Evolutionary conservation across 2,797 vertebrate genomes (phyloP).

Genomic region (Fratercula arctica): DNA sequence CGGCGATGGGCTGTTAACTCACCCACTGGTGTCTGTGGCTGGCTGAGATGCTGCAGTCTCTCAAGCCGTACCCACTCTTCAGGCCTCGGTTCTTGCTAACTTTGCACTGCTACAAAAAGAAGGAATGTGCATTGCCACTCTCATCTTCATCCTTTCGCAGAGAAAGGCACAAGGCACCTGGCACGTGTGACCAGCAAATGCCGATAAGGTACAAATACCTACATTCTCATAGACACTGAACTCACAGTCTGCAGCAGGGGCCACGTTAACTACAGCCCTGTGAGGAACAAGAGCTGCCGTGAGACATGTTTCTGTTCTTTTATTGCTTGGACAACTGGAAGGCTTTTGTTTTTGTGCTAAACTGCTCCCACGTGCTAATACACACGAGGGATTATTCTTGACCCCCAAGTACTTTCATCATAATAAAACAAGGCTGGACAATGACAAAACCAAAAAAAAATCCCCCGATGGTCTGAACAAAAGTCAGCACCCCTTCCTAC

Average conservation of each 20-base stretch:
- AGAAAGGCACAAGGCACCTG: neutral
- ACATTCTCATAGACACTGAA: neutral
- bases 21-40: neutral
- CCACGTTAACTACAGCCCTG: neutral
- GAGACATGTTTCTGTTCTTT: neutral
- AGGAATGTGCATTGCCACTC: neutral
- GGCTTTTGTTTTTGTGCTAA: neutral
- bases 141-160: neutral
- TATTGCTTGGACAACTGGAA: neutral
- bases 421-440: neutral
- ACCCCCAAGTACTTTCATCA: neutral
- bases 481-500: neutral
- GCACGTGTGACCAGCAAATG: neutral
- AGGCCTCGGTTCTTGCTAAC: neutral
- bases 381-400: neutral
- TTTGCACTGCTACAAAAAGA: neutral
- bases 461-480: neutral
- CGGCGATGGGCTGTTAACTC: neutral
- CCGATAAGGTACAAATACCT: neutral
- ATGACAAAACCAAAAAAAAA: neutral
- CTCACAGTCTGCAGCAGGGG: neutral
- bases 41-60: neutral
- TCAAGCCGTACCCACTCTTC: fast-evolving
- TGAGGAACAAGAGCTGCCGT: neutral
- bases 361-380: neutral